Evolutionary conservation across 2,113 vertebrate species (phyloP).

Genomic region (Cyprinodon variegatus): DNA sequence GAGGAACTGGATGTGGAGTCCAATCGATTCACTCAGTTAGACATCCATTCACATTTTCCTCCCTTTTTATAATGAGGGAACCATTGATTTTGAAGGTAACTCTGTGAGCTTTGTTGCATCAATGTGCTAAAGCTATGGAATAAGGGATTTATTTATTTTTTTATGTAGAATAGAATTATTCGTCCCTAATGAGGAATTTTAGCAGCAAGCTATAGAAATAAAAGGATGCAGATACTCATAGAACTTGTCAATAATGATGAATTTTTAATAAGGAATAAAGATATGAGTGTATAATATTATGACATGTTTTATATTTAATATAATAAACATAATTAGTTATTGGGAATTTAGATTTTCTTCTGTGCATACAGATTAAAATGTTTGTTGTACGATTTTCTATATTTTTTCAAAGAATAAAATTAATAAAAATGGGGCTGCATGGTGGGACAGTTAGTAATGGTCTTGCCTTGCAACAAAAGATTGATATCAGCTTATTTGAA

Average conservation of each 20-base stretch:
- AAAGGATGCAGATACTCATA: not conserved
- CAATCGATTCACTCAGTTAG: not conserved
- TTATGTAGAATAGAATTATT: not conserved
- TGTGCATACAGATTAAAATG: too few relatives aligned
- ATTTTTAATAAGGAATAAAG: too few relatives aligned
- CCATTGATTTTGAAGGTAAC: not conserved
- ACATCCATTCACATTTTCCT: slow-evolving; percentile 14
- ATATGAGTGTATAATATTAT: too few relatives aligned
- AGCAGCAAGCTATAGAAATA: not conserved
- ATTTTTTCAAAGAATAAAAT: too few relatives aligned
- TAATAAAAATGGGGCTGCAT: too few relatives aligned
- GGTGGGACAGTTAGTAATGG: too few relatives aligned
- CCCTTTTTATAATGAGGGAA: slow-evolving; percentile 5
- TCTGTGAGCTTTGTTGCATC: not conserved
- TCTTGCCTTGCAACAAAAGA: too few relatives aligned
- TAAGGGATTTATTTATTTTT: not conserved
- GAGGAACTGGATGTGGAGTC: slow-evolving; percentile 19
- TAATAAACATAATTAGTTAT: too few relatives aligned
- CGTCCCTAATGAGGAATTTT: not conserved
- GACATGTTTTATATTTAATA: too few relatives aligned
- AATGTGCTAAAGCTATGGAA: not conserved
- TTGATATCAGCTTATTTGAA: too few relatives aligned
- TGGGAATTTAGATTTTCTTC: too few relatives aligned
- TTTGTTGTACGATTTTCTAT: too few relatives aligned
- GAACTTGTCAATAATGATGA: not conserved